phyloP scores from a whole-genome alignment of 2,888 invertebrate species.

The Caenorhabditis uteleia region DNA sequence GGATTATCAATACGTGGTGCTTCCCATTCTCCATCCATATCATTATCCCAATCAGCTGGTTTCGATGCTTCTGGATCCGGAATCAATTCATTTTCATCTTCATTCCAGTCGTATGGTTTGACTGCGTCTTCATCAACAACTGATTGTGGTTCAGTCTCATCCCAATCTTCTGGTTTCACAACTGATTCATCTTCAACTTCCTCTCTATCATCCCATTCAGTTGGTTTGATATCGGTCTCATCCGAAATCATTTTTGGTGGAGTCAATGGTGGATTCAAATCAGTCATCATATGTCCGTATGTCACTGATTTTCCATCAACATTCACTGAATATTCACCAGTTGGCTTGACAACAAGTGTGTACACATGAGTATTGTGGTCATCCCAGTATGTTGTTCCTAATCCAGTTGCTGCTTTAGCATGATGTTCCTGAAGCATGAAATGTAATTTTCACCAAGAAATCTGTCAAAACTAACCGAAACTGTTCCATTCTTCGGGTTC shows the following conservation, averaged over 20 bases:
- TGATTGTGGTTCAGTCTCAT: constrained; percentile 84
- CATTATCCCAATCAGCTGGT: constrained; percentile 94
- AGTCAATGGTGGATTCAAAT: constrained; percentile 82
- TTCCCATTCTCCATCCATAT: constrained; percentile 99
- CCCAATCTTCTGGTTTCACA: constrained; percentile 89
- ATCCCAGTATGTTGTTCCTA: constrained; percentile 77
- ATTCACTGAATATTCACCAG: constrained; percentile 82
- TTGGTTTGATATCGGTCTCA: constrained; percentile 82
- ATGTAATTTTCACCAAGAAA: not conserved
- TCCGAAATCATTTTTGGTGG: constrained; percentile 93
- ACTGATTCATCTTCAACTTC: constrained; percentile 72
- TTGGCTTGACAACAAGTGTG: constrained; percentile 80
- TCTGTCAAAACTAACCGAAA: constrained; percentile 74
- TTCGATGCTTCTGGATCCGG: constrained; percentile 85
- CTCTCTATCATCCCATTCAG: constrained; percentile 88
- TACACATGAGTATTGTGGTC: constrained; percentile 91
- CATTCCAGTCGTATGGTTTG: constrained; percentile 74
- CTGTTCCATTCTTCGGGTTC: constrained; percentile 87
- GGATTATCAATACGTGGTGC: constrained; percentile 75
- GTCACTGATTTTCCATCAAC: constrained; percentile 78
- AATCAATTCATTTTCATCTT: constrained; percentile 82
- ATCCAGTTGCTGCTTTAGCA: constrained; percentile 82
- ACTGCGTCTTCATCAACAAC: constrained; percentile 74
- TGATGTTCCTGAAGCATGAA: constrained; percentile 81
- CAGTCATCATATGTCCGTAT: constrained; percentile 60